Percentiles rank a stretch among this genome's conserved stretches.
Conservation (phyloP, 2,113 vertebrate genomes). For the Alaudala cheleensis region DNA sequence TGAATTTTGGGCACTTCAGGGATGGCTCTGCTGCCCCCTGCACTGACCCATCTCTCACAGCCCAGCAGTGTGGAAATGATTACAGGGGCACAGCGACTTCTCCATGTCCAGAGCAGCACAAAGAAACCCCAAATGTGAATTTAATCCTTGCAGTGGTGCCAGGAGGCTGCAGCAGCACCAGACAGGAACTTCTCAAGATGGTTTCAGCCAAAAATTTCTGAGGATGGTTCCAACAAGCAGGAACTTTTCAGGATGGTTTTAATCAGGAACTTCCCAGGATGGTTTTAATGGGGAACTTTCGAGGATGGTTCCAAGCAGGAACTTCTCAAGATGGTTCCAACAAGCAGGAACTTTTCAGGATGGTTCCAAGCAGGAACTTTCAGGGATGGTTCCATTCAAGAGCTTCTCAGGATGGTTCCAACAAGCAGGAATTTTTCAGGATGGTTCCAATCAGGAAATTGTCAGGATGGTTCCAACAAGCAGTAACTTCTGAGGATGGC, state of each 20-base stretch:
- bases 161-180: neutral
- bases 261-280: neutral
- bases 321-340: neutral
- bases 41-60: neutral
- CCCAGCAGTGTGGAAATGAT: neutral
- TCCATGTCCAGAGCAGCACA: rapidly evolving
- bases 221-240: neutral
- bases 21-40: neutral
- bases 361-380: rapidly evolving
- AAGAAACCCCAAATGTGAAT: neutral
- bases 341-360: neutral
- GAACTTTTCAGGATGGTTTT: neutral
- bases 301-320: neutral
- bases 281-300: rapidly evolving
- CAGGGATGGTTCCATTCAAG: neutral
- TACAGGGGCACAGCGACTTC: rapidly evolving
- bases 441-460: rapidly evolving
- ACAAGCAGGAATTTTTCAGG: rapidly evolving
- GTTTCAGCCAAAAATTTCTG: rapidly evolving
- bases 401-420: neutral
- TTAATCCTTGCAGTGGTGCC: no score
- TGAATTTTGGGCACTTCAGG: neutral
- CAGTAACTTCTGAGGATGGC: rapidly evolving
- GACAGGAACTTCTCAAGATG: neutral
- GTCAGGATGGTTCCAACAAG: neutral